Evolutionary conservation across 2,797 vertebrate genomes (phyloP).

Genomic region (Halcyon leucocephala): DNA sequence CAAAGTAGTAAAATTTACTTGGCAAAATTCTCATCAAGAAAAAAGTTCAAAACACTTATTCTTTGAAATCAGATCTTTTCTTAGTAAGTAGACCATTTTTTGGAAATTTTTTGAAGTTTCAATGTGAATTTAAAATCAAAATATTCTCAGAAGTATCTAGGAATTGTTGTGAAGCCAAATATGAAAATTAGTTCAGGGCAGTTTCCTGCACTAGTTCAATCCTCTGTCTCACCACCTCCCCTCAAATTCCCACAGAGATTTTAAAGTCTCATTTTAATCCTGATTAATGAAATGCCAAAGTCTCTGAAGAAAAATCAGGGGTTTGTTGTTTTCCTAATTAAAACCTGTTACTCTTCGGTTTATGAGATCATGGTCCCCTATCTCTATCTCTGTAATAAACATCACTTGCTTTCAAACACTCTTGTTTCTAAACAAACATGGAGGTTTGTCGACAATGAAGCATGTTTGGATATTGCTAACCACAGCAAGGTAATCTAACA

Average conservation of each 20-base stretch:
- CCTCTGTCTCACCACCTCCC: accelerated
- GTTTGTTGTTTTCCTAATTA: neutral
- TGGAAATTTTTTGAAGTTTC: neutral
- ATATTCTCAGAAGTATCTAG: neutral
- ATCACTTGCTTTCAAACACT: neutral
- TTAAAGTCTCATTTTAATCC: neutral
- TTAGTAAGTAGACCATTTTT: neutral
- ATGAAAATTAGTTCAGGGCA: neutral
- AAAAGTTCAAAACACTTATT: neutral
- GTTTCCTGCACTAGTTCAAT: neutral
- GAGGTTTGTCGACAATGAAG: neutral
- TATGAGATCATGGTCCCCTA: neutral
- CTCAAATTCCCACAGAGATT: neutral
- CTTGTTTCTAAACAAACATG: neutral
- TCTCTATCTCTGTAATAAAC: neutral
- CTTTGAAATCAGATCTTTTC: neutral
- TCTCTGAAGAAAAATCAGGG: accelerated
- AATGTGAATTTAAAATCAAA: neutral
- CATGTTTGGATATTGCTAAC: neutral
- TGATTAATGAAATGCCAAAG: neutral
- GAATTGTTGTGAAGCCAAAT: neutral
- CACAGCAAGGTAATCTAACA: neutral
- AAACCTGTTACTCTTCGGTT: neutral
- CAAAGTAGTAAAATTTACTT: neutral
- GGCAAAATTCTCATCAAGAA: neutral